phyloP scores from a whole-genome alignment of 2,113 vertebrate genomes.

The Aspiorhynchus laticeps region DNA sequence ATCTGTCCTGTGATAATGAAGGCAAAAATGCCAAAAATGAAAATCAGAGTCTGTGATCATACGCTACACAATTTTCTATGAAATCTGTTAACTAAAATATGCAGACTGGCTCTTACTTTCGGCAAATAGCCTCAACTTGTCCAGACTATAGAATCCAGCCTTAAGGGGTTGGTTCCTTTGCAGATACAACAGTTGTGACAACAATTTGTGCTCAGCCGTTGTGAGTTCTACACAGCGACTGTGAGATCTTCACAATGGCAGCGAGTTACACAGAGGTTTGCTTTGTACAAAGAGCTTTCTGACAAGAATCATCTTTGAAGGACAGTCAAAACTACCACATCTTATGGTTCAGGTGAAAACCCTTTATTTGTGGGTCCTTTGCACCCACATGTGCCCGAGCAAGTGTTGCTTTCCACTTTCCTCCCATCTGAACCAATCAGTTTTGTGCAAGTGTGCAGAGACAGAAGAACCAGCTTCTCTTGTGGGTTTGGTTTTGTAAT shows the following conservation, averaged over 20 bases:
- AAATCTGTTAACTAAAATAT: neutral
- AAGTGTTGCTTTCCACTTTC: neutral
- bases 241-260: neutral
- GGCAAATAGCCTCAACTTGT: neutral
- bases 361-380: neutral
- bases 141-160: neutral
- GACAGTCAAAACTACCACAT: neutral
- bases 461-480: neutral
- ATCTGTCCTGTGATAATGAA: too few species aligned
- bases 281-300: neutral
- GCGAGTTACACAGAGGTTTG: too few species aligned
- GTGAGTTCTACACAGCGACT: too few species aligned
- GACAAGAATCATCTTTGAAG: neutral
- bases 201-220: neutral
- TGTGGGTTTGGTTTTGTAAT: neutral
- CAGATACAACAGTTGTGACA: neutral
- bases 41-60: too few species aligned
- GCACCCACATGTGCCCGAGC: neutral
- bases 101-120: too few species aligned
- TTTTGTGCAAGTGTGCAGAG: neutral
- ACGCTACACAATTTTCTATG: too few species aligned
- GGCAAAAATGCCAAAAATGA: too few species aligned
- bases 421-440: neutral
- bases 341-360: neutral
- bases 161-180: too few species aligned